Evolutionary conservation across 1,140 invertebrate genomes (phyloP).

Genomic region (Acromyrmex heyeri): DNA sequence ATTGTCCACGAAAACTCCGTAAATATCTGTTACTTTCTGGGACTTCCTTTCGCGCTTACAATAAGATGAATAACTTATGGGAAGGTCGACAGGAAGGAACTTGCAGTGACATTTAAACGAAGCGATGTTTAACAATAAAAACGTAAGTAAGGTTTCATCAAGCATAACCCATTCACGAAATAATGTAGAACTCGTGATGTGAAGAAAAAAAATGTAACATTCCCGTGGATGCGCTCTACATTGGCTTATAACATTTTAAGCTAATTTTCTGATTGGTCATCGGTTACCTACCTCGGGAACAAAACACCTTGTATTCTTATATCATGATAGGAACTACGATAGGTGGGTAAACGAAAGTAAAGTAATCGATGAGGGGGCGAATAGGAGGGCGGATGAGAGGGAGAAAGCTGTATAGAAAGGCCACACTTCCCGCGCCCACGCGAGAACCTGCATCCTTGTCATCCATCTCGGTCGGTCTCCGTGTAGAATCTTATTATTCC

Average conservation of each 20-base stretch:
- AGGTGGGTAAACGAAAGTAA: constrained; percentile 65
- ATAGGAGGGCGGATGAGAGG: constrained; percentile 38
- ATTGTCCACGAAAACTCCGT: constrained; percentile 1
- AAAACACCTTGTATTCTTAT: too few relatives aligned
- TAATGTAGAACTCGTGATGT: too few relatives aligned
- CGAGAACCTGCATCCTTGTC: constrained; percentile 60
- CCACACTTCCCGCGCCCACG: constrained; percentile 69
- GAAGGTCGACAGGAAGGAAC: background rate
- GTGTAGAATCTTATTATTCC: constrained; percentile 46
- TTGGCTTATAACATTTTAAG: too few relatives aligned
- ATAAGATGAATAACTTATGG: background rate
- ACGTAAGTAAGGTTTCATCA: background rate
- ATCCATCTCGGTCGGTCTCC: background rate
- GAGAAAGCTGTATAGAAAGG: constrained; percentile 59
- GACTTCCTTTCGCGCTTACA: constrained; percentile 19
- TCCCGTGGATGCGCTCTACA: too few relatives aligned
- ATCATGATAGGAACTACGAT: constrained; percentile 23
- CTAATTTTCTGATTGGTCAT: too few relatives aligned
- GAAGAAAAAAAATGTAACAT: too few relatives aligned
- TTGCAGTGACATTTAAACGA: background rate
- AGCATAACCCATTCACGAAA: background rate
- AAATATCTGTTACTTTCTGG: constrained; percentile 8
- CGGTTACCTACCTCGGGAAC: too few relatives aligned
- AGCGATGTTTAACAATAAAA: background rate
- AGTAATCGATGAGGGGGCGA: constrained; percentile 76